phyloP scores from a whole-genome alignment of 2,113 vertebrate genomes.

The Hoplias malabaricus region DNA sequence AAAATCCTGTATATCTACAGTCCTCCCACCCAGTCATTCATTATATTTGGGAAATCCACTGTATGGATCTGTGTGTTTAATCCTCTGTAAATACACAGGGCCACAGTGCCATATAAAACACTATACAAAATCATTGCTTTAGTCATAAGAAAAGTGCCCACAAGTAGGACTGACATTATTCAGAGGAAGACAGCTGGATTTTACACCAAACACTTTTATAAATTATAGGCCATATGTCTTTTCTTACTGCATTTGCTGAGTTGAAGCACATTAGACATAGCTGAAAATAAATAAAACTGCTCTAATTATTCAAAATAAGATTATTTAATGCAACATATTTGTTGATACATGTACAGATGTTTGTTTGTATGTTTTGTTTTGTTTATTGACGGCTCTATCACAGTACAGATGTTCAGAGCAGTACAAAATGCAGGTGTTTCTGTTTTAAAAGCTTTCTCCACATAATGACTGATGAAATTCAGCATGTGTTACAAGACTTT shows the following conservation, averaged over 20 bases:
- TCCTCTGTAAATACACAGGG: background rate
- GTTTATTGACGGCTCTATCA: too few relatives aligned
- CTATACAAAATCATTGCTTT: background rate
- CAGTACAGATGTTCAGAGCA: background rate
- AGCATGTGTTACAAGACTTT: too few relatives aligned
- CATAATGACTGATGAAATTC: too few relatives aligned
- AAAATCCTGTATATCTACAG: constrained; percentile 14
- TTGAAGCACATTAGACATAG: too few relatives aligned
- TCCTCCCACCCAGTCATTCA: constrained; percentile 28
- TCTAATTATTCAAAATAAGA: background rate
- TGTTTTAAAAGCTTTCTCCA: background rate
- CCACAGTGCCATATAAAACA: background rate
- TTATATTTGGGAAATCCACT: background rate
- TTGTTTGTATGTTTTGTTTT: too few relatives aligned
- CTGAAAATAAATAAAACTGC: background rate
- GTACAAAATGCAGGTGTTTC: background rate
- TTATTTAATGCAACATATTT: background rate
- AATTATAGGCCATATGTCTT: too few relatives aligned
- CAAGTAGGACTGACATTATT: background rate
- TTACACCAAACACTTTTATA: background rate
- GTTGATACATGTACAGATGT: background rate
- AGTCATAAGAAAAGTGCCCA: background rate
- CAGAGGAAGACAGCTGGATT: background rate
- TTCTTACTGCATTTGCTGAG: too few relatives aligned
- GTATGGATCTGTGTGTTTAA: background rate